Percentiles rank a stretch among this genome's conserved stretches.
These are phyloP conservation scores for Nebria ingens DNA, from an alignment of 1,140 invertebrate genomes.

Conservation along the genomic window DNA sequence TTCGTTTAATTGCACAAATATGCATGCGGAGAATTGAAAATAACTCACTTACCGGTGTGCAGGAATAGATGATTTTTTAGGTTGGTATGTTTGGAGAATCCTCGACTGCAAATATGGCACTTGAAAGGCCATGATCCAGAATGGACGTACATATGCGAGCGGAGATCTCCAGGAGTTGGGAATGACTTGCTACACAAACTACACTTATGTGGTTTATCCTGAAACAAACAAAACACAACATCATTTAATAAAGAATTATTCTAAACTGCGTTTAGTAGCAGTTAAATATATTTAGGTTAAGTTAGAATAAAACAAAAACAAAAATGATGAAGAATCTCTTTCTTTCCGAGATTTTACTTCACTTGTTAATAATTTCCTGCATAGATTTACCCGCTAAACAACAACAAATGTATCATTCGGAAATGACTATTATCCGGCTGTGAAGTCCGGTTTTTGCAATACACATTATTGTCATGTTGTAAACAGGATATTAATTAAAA, in stretches of 20 bases:
- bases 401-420: not conserved
- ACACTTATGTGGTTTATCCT: constrained; percentile 81
- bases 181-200: constrained; percentile 69
- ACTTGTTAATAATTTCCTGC: too few relatives aligned
- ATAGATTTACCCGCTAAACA: too few relatives aligned
- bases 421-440: not conserved
- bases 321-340: too few relatives aligned
- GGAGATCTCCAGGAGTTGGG: constrained; percentile 73
- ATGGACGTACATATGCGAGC: constrained; percentile 75
- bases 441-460: not conserved
- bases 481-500: constrained; percentile 10
- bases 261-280: too few relatives aligned
- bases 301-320: too few relatives aligned
- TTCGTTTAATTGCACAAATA: too few relatives aligned
- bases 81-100: constrained; percentile 73
- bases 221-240: constrained; percentile 32
- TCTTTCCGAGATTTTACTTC: too few relatives aligned
- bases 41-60: constrained; percentile 39
- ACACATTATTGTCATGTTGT: constrained; percentile 1
- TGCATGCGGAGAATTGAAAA: too few relatives aligned
- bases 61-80: constrained; percentile 72
- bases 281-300: too few relatives aligned
- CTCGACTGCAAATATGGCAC: constrained; percentile 66
- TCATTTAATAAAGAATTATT: too few relatives aligned
- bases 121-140: constrained; percentile 75